A percentile compares a stretch with the other conserved stretches of the same genome.
These are phyloP conservation scores for Oxycera nigricornis DNA, from an alignment of 2,888 invertebrate species.

Conservation along the genomic window DNA sequence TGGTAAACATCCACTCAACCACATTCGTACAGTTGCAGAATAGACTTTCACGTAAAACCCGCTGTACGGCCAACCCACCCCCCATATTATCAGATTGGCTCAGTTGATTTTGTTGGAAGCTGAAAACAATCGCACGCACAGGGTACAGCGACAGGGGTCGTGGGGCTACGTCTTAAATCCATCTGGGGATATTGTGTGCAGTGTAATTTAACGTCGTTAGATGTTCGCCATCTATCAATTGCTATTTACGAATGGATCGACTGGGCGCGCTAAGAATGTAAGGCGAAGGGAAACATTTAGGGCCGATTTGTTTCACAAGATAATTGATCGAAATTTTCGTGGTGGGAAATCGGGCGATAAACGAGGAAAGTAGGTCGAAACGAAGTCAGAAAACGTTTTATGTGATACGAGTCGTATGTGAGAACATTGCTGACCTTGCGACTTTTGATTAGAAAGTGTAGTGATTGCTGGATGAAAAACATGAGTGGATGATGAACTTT, in stretches of 20 bases:
- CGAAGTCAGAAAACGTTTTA: background rate
- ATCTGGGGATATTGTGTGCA: background rate
- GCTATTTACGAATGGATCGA: background rate
- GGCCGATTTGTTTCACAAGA: background rate
- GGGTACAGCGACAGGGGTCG: too few species aligned
- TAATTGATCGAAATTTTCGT: background rate
- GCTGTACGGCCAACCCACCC: background rate
- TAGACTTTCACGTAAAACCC: background rate
- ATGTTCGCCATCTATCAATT: background rate
- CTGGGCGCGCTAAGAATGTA: background rate
- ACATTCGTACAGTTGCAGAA: too few species aligned
- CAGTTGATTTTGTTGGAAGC: background rate
- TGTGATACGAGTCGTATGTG: background rate
- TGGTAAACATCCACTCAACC: too few species aligned
- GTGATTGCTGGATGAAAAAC: too few species aligned
- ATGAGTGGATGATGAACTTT: too few species aligned
- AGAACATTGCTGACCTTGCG: background rate
- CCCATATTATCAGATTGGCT: too few species aligned
- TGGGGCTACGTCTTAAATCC: too few species aligned
- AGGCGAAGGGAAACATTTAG: background rate
- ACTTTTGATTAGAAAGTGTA: background rate
- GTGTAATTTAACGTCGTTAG: background rate
- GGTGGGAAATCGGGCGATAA: background rate
- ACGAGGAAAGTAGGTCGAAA: background rate
- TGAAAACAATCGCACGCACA: background rate